Evolutionary conservation across 2,113 vertebrate species (phyloP).

Genomic region (Artemisiospiza belli): DNA sequence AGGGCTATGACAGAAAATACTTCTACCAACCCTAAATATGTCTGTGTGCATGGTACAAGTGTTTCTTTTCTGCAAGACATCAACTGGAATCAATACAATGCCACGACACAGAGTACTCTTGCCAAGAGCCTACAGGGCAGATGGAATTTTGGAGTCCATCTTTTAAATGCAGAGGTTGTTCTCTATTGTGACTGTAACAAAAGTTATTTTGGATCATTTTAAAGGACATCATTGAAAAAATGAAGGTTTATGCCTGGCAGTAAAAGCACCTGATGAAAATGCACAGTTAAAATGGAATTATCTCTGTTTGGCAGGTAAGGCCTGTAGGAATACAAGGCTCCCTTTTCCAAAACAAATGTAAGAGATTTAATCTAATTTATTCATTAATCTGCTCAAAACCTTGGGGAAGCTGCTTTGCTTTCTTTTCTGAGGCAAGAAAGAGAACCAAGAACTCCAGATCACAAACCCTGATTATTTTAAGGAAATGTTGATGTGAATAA

Average conservation of each 20-base stretch:
- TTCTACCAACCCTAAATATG: neutral
- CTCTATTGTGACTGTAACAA: rapidly evolving
- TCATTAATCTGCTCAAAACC: neutral
- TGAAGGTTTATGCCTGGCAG: neutral
- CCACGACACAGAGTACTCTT: rapidly evolving
- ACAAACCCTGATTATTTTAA: neutral
- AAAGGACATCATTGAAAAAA: neutral
- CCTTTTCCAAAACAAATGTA: neutral
- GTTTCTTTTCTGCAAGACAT: neutral
- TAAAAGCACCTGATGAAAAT: neutral
- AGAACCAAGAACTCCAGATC: neutral
- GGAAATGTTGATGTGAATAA: neutral
- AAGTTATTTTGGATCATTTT: neutral
- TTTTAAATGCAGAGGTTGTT: neutral
- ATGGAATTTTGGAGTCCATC: neutral
- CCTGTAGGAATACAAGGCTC: neutral
- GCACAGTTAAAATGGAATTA: neutral
- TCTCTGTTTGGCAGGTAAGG: neutral
- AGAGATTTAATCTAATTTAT: neutral
- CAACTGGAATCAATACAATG: neutral
- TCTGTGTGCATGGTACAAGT: neutral
- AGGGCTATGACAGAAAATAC: neutral
- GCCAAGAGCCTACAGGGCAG: neutral
- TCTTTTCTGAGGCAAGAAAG: neutral
- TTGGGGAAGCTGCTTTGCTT: neutral